phyloP scores from a whole-genome alignment of 2,797 vertebrate species.

The Salarias fasciatus region DNA sequence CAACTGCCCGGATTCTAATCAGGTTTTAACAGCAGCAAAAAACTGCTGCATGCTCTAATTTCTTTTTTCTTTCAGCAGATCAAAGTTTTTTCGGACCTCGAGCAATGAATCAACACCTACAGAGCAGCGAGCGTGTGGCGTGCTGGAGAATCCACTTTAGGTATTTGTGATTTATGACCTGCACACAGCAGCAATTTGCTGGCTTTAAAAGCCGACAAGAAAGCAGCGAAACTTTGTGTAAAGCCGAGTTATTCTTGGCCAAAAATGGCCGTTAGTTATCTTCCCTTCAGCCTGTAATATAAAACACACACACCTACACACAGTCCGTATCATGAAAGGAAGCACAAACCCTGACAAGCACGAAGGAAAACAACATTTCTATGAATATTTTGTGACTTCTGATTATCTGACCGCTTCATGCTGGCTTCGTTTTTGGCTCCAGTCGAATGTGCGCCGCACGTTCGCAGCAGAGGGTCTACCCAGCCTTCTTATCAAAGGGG shows the following conservation, averaged over 20 bases:
- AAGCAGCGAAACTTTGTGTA: conserved; percentile 44
- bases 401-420: conserved; percentile 62
- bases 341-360: conserved; percentile 19
- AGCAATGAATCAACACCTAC: conserved; percentile 26
- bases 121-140: conserved; percentile 12
- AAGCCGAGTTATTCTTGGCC: conserved; percentile 14
- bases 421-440: conserved; percentile 54
- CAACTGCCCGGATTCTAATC: conserved; percentile 44
- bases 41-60: conserved; percentile 29
- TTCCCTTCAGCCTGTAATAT: conserved; percentile 13
- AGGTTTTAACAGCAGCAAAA: conserved; percentile 27
- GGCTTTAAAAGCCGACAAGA: conserved; percentile 19
- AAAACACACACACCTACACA: conserved; percentile 15
- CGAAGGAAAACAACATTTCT: conserved; percentile 23
- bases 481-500: conserved; percentile 82
- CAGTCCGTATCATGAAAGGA: background rate
- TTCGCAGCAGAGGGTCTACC: conserved; percentile 76
- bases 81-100: conserved; percentile 30
- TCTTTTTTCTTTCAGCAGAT: conserved; percentile 16
- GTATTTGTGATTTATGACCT: conserved; percentile 18
- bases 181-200: conserved; percentile 12
- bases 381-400: conserved; percentile 57
- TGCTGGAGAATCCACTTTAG: conserved; percentile 15
- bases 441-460: conserved; percentile 59
- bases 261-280: conserved; percentile 33